A percentile compares a stretch with the other conserved stretches of the same genome.
phyloP scores from a whole-genome alignment of 2,888 invertebrate species.

The Athalia rosae region DNA sequence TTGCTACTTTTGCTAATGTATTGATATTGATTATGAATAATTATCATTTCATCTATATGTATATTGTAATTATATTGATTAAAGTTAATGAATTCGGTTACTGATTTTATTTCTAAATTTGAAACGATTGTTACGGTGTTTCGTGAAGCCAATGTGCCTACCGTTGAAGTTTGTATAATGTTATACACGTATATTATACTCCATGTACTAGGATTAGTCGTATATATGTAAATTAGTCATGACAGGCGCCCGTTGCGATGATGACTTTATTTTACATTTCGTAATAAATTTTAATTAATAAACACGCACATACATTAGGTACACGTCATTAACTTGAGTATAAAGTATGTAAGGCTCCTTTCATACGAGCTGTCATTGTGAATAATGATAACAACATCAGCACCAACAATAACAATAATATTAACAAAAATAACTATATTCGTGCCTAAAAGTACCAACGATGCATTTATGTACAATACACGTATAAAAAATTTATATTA shows the following conservation, averaged over 20 bases:
- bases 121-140: not conserved
- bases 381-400: too few relatives aligned
- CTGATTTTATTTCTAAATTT: not conserved
- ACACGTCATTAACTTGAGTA: not conserved
- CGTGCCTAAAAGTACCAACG: conserved; percentile 53
- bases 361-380: too few relatives aligned
- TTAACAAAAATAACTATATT: conserved; percentile 19
- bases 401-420: not conserved
- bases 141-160: conserved; percentile 3
- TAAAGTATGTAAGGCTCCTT: too few relatives aligned
- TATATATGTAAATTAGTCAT: too few relatives aligned
- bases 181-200: not conserved
- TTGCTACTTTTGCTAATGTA: too few relatives aligned
- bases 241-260: too few relatives aligned
- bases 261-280: too few relatives aligned
- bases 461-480: conserved; percentile 54
- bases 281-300: too few relatives aligned
- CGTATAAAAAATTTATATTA: conserved; percentile 40
- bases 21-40: not conserved
- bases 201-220: not conserved
- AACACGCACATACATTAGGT: not conserved
- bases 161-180: not conserved
- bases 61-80: not conserved
- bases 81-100: not conserved
- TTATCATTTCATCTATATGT: not conserved